Percentiles rank a stretch among this genome's conserved stretches.
Evolutionary conservation across 2,797 vertebrate species (phyloP).

Genomic region (Pyrocephalus nanus): DNA sequence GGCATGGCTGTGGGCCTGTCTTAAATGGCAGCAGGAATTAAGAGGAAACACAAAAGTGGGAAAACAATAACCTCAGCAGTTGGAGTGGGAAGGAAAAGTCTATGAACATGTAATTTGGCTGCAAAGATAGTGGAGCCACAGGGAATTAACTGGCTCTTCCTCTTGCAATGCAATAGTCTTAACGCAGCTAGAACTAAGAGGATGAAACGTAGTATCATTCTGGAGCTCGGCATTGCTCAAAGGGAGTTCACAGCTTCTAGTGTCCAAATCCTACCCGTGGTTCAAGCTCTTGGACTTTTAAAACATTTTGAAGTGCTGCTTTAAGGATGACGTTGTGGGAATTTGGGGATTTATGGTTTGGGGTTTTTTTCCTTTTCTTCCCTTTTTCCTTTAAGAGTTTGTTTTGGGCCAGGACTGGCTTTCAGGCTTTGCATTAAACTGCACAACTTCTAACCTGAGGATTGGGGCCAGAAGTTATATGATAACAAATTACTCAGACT

Average conservation of each 20-base stretch:
- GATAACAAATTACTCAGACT: background rate
- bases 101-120: background rate
- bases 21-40: background rate
- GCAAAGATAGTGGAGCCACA: background rate
- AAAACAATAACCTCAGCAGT: background rate
- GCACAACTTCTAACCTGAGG: background rate
- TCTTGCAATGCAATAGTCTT: background rate
- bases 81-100: background rate
- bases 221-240: background rate
- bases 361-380: fast-evolving
- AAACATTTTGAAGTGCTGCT: background rate
- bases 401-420: background rate
- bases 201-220: background rate
- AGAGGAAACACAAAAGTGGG: background rate
- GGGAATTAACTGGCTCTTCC: background rate
- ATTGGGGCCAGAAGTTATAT: background rate
- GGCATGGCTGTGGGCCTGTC: background rate
- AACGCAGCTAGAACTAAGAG: background rate
- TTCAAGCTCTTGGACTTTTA: background rate
- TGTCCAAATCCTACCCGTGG: background rate
- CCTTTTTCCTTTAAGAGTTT: background rate
- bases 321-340: background rate
- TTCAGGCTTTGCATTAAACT: background rate
- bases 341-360: background rate
- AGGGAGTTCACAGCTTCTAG: background rate